Base-by-base conservation (phyloP, 2,113 vertebrate species). In the Pungitius pungitius region DNA sequence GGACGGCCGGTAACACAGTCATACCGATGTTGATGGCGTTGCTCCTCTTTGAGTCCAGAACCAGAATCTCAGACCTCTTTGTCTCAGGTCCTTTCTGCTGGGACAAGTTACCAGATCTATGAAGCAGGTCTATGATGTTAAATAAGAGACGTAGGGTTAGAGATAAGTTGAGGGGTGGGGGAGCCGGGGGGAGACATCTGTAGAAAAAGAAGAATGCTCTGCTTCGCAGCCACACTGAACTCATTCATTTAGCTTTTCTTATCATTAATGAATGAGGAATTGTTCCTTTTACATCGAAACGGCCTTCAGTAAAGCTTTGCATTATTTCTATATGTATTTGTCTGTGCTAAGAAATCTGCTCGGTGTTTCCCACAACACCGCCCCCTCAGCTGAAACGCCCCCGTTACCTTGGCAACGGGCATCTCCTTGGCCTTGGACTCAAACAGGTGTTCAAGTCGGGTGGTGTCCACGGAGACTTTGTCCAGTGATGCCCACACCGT, bases 21-120 rank as follows among this genome's bases (percentile, higher is more conserved):
- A 99, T 95, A 2, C 97, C 97, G 8, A 99, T 99, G 92, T 99
- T 99, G 85, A 99, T 98, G 67, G 96, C 95, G 0, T 98, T 99
- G 82, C 97, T 98, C 75, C 97, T 94, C 87, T 99, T 98, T 0
- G 96, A 87, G 79, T 98, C 97, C 77, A 99, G 92, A 72, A 98
- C 96, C 26, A 91, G 87, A 24, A 97, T 93, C 82, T 92, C 94
- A 22, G 95, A 92, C 78, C 95, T 96, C 73, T 95, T 96, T 9
- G 88, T 90, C 43, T 98, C 96, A 0, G 83, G 75, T 37, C 93
- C 94, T 91, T 97, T 99, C 96, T 98, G 89, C 96, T 98, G 89
- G 73, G 47, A 1, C 47, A 8, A 61, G 9, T 33, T 6, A 27
- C 0, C 56, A n/a, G 0, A 17, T n/a, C 8, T 2, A 30, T 30